Conservation (phyloP, 1,140 invertebrate genomes). For the Lordiphosa mommai region DNA sequence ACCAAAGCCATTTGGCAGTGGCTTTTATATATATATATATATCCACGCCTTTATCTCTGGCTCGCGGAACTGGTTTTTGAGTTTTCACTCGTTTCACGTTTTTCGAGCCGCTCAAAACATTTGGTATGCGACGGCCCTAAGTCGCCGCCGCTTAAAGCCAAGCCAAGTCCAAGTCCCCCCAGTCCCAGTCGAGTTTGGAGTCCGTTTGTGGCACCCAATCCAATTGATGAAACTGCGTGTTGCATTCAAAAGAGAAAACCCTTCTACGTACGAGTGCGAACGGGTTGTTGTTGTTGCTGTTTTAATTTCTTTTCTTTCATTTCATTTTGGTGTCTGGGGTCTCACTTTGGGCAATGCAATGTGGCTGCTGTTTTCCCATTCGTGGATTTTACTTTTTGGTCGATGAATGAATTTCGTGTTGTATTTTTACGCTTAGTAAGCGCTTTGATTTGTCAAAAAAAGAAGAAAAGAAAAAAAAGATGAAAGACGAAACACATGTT, state of each 20-base stretch:
- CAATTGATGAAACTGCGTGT: conserved; percentile 57
- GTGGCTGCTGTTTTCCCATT: conserved; percentile 25
- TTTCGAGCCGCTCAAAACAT: conserved; percentile 42
- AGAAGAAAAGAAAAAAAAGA: background rate
- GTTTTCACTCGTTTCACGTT: conserved; percentile 74
- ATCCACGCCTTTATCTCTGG: conserved; percentile 32
- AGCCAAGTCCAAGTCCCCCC: conserved; percentile 4
- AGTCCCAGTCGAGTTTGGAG: background rate
- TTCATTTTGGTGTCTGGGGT: conserved; percentile 18
- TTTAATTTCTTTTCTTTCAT: conserved; percentile 15
- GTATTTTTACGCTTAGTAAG: conserved; percentile 68
- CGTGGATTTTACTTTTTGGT: conserved; percentile 12
- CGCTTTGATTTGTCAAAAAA: conserved; percentile 40
- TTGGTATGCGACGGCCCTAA: conserved; percentile 57
- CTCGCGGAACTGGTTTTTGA: conserved; percentile 55
- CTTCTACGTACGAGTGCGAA: conserved; percentile 23
- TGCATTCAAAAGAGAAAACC: conserved; percentile 64
- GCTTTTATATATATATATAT: conserved; percentile 3
- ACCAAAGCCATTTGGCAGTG: conserved; percentile 8
- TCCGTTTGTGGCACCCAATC: conserved; percentile 16
- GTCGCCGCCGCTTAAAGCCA: conserved; percentile 17
- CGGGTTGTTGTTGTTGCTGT: background rate
- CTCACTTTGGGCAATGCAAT: conserved; percentile 31
- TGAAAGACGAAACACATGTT: conserved; percentile 58
- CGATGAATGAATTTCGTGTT: conserved; percentile 62